Base-by-base conservation (phyloP, 2,888 invertebrate species). In the Anticlea derivata region DNA sequence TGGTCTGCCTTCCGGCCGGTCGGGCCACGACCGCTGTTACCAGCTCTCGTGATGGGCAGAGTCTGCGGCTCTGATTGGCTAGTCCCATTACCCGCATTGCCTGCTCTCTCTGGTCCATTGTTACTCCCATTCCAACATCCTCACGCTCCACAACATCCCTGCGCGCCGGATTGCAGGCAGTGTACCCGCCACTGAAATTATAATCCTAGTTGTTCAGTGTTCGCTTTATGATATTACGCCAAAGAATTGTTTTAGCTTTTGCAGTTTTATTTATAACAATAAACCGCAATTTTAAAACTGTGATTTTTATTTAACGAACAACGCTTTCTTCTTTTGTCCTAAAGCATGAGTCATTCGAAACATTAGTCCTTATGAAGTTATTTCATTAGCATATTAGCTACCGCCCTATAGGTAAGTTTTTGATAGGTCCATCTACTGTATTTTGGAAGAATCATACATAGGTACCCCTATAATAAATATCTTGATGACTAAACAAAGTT, bases 21-120 rank as follows among this genome's bases (percentile, higher is more conserved):
- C 0, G 89, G 90, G 0, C 89, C 86, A 0, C 75, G 89, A 0
- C 91, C 90, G 0, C 58, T 89, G 27, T 66, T 91, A 5, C 88
- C 90, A 0, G 88, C 91, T 0, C 53, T 91, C 7, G 89, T 90
- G 10, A 90, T 91, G 85, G 88, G 90, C 2, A 67, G 91, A n/a
- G 91, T 91, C 0, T 91, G 90, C 40, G 91, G 91, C 0, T 88
- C 91, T 0, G 91, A 91, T 17, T 91, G 91, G 91, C 70, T 91
- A 44, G 86, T 91, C 7, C 91, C 90, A 0, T 60, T 91, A 30
- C 90, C 90, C 0, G 83, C 86, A 0, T 48, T 91, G 7, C 87
- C 90, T 0, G 67, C 89, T 0, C 66, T 90, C 0, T 89, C 88
- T 0, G 70, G 78, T 0, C 88, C 86, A 1, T 58, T 85, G 46